phyloP scores from a whole-genome alignment of 2,113 vertebrate species.

The Thamnophis sirtalis region DNA sequence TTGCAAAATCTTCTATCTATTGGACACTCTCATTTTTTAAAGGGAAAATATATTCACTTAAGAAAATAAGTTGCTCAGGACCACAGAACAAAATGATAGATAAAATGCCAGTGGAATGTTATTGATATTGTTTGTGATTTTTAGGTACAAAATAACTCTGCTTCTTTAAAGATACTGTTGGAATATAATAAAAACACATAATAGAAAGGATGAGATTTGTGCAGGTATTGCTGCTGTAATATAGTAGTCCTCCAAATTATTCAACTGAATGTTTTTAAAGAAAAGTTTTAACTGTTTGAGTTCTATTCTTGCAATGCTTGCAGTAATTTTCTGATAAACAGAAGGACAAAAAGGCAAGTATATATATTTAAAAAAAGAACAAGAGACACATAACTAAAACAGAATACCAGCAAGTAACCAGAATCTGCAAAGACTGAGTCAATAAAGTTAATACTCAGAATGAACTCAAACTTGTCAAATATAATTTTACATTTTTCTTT shows the following conservation, averaged over 20 bases:
- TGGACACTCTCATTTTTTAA: not conserved
- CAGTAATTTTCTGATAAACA: not conserved
- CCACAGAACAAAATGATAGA: no score
- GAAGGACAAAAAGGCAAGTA: no score
- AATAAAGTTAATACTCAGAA: no score
- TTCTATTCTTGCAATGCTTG: not conserved
- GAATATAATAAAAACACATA: not conserved
- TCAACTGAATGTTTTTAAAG: not conserved
- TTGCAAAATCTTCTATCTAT: not conserved
- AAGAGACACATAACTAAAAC: no score
- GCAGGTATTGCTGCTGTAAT: not conserved
- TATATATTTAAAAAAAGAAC: no score
- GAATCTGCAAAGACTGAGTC: no score
- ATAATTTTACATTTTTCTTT: no score
- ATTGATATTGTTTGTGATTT: not conserved
- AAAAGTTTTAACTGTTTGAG: not conserved
- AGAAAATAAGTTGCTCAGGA: not conserved
- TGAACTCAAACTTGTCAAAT: no score
- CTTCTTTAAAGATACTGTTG: not conserved
- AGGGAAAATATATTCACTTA: not conserved
- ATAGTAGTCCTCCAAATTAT: not conserved
- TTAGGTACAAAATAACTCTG: not conserved
- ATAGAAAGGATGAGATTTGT: not conserved
- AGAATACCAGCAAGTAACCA: no score
- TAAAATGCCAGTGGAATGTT: not conserved